Evolutionary conservation across 1,140 invertebrate genomes (phyloP).

Genomic region (Temnothorax longispinosus): DNA sequence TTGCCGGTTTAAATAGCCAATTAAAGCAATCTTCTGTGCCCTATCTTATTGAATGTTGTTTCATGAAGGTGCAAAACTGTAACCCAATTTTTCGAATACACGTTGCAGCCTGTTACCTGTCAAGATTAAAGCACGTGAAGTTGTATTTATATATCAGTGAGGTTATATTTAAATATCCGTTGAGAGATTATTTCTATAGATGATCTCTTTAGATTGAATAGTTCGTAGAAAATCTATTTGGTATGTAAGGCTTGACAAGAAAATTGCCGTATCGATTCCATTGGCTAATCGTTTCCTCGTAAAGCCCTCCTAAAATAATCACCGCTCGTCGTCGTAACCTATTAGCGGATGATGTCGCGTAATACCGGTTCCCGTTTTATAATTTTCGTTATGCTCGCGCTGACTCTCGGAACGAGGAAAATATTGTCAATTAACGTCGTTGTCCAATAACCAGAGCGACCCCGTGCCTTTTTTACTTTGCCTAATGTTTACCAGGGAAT

Average conservation of each 20-base stretch:
- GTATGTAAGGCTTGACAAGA: not conserved
- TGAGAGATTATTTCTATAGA: not conserved
- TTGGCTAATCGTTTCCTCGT: slow-evolving; percentile 14
- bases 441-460: slow-evolving; percentile 23
- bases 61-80: not conserved
- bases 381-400: slow-evolving; percentile 35
- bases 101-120: not conserved
- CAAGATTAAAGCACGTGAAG: not conserved
- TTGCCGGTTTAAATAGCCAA: slow-evolving; percentile 34
- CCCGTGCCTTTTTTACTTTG: not conserved
- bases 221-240: not conserved
- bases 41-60: slow-evolving; percentile 5
- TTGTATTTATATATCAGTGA: too few species aligned
- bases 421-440: slow-evolving; percentile 47
- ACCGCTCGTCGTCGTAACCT: slow-evolving; percentile 5
- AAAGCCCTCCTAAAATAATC: slow-evolving; percentile 37
- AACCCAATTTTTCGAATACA: slow-evolving; percentile 23
- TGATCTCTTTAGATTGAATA: not conserved
- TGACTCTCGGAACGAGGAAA: slow-evolving; percentile 19
- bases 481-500: slow-evolving; percentile 24
- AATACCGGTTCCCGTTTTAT: slow-evolving; percentile 48
- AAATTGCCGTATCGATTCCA: slow-evolving; percentile 31
- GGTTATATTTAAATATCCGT: not conserved
- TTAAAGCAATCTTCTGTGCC: slow-evolving; percentile 8
- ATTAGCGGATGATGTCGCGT: slow-evolving; percentile 35